Conservation (phyloP, 1,140 invertebrate species). For the Cotesia glomerata region DNA sequence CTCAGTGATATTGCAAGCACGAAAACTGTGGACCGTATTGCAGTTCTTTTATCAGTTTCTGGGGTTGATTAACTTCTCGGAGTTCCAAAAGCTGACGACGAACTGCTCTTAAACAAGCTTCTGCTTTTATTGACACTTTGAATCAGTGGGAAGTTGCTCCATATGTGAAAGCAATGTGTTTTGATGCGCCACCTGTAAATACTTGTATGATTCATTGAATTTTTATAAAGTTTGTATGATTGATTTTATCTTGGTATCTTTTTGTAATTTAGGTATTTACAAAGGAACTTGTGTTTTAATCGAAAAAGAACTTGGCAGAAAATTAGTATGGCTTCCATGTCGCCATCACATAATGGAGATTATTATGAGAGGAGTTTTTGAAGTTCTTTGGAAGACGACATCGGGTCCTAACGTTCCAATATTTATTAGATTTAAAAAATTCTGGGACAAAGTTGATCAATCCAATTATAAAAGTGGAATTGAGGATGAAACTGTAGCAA, state of each 20-base stretch:
- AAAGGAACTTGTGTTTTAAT: constrained; percentile 24
- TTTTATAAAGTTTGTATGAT: no score
- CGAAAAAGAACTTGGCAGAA: constrained; percentile 22
- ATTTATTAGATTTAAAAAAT: no score
- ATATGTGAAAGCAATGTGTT: constrained; percentile 28
- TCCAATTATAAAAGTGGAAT: constrained; percentile 34
- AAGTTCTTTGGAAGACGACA: constrained; percentile 29
- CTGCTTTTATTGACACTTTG: constrained; percentile 35
- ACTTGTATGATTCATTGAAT: constrained; percentile 8
- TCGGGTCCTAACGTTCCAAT: constrained; percentile 42
- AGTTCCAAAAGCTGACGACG: constrained; percentile 41
- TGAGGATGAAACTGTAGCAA: constrained; percentile 21
- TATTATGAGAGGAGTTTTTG: constrained; percentile 39
- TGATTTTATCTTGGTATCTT: no score
- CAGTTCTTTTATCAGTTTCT: constrained; percentile 40
- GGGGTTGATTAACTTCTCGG: constrained; percentile 38
- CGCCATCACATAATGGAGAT: constrained; percentile 43
- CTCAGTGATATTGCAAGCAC: constrained; percentile 38
- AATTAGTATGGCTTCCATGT: constrained; percentile 33
- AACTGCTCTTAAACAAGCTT: constrained; percentile 37
- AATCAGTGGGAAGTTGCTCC: constrained; percentile 24
- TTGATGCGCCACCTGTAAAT: constrained; percentile 31
- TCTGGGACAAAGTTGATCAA: constrained; percentile 43
- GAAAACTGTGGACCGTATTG: constrained; percentile 42
- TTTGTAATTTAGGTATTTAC: background rate